Evolutionary conservation across 2,888 invertebrate species (phyloP).

Genomic region (Cenopis cana): DNA sequence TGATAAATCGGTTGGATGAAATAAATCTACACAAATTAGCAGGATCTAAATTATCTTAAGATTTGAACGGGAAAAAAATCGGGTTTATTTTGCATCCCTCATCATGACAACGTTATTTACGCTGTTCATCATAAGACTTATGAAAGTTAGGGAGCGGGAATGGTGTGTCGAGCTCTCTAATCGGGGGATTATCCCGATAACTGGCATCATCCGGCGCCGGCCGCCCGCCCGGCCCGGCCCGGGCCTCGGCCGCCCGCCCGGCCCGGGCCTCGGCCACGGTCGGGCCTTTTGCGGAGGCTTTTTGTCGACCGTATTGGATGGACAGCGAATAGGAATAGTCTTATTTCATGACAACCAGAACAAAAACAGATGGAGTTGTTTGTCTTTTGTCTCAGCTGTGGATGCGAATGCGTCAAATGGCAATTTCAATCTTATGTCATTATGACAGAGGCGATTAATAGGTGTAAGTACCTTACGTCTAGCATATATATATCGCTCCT

Average conservation of each 20-base stretch:
- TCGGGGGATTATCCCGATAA: slow-evolving; percentile 68
- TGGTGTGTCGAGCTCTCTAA: slow-evolving; percentile 62
- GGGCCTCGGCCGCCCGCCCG: slow-evolving; percentile 23
- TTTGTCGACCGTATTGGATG: slow-evolving; percentile 52
- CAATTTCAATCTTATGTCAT: too few species aligned
- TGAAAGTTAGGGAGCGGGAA: slow-evolving; percentile 54
- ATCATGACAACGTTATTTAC: slow-evolving; percentile 42
- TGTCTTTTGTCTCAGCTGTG: slow-evolving; percentile 30
- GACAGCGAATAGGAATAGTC: slow-evolving; percentile 45
- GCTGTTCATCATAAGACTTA: slow-evolving; percentile 49
- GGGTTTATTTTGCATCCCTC: slow-evolving; percentile 33
- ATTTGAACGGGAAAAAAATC: slow-evolving; percentile 4
- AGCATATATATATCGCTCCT: not conserved
- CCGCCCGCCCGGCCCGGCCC: slow-evolving; percentile 44
- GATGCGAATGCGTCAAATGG: slow-evolving; percentile 3
- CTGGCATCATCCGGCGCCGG: slow-evolving; percentile 56
- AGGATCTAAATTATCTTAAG: slow-evolving; percentile 5
- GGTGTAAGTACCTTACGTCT: too few species aligned
- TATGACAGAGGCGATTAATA: too few species aligned
- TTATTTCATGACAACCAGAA: slow-evolving; percentile 36
- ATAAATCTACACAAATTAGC: not conserved
- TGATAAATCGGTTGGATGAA: not conserved
- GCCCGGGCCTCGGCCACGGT: slow-evolving; percentile 17
- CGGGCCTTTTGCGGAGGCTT: slow-evolving; percentile 50
- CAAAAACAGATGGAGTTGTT: slow-evolving; percentile 35